phyloP scores from a whole-genome alignment of 2,888 invertebrate genomes.

The Seira musarum region DNA sequence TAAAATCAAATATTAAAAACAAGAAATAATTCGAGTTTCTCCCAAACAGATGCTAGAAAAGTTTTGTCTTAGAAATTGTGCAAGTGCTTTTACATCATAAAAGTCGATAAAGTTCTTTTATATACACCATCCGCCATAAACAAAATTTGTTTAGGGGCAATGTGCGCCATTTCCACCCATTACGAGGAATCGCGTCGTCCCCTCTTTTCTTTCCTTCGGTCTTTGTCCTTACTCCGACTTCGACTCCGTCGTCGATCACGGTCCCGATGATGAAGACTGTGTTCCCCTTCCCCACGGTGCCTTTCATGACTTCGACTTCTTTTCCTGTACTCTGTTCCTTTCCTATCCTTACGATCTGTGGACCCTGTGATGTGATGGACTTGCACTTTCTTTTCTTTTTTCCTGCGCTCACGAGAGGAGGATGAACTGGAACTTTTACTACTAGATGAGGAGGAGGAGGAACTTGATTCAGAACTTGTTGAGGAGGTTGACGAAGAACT shows the following conservation, averaged over 20 bases:
- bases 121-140: background rate
- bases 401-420: conserved; percentile 5
- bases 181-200: background rate
- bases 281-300: background rate
- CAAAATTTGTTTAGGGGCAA: background rate
- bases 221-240: background rate
- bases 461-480: background rate
- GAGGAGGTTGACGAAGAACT: background rate
- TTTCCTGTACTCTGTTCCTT: background rate
- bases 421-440: conserved; percentile 34
- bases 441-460: conserved; percentile 26
- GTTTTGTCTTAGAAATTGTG: too few species aligned
- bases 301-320: conserved; percentile 7
- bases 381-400: background rate
- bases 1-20: too few species aligned
- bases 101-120: too few species aligned
- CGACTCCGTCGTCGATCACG: background rate
- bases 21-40: too few species aligned
- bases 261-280: background rate
- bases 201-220: background rate
- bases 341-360: background rate
- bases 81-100: too few species aligned
- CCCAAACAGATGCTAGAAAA: too few species aligned
- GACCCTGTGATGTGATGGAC: conserved; percentile 10
- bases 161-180: background rate